phyloP scores from a whole-genome alignment of 2,888 invertebrate species.

The Galeopsomyia nigrocyanea region DNA sequence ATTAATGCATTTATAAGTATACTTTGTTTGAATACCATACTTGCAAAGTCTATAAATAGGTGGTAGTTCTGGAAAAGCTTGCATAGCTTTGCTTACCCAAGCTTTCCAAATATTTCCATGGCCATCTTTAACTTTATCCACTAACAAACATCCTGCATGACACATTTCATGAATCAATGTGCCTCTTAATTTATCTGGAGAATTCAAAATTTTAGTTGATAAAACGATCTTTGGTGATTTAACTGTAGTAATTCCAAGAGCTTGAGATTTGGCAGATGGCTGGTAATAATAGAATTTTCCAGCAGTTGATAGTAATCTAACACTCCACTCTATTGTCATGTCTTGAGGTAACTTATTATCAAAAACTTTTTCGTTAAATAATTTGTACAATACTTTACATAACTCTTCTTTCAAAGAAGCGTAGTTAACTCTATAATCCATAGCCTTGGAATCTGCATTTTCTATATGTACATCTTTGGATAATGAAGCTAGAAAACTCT shows the following conservation, averaged over 20 bases:
- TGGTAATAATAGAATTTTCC: slow-evolving; percentile 76
- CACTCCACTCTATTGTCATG: slow-evolving; percentile 83
- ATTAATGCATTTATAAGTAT: slow-evolving; percentile 82
- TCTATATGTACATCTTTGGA: slow-evolving; percentile 72
- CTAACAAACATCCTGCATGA: slow-evolving; percentile 93
- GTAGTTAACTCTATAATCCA: slow-evolving; percentile 78
- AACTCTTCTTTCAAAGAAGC: slow-evolving; percentile 78
- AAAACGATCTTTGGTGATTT: slow-evolving; percentile 80
- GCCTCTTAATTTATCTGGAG: slow-evolving; percentile 86
- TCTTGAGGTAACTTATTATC: slow-evolving; percentile 77
- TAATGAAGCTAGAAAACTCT: slow-evolving; percentile 62
- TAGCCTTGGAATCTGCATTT: slow-evolving; percentile 78
- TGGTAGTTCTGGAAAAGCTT: slow-evolving; percentile 83
- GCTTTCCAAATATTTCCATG: slow-evolving; percentile 89
- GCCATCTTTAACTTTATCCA: slow-evolving; percentile 81
- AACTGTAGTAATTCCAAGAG: slow-evolving; percentile 68
- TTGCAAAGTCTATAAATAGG: slow-evolving; percentile 86
- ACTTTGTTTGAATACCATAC: slow-evolving; percentile 89
- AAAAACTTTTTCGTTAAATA: slow-evolving; percentile 85
- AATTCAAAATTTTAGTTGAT: slow-evolving; percentile 82
- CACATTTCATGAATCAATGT: slow-evolving; percentile 96
- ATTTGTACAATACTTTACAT: slow-evolving; percentile 74
- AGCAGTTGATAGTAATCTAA: slow-evolving; percentile 85
- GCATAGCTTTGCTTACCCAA: slow-evolving; percentile 82
- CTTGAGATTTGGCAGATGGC: slow-evolving; percentile 58